phyloP scores from a whole-genome alignment of 2,888 invertebrate species.

The Synanthedon myopaeformis region DNA sequence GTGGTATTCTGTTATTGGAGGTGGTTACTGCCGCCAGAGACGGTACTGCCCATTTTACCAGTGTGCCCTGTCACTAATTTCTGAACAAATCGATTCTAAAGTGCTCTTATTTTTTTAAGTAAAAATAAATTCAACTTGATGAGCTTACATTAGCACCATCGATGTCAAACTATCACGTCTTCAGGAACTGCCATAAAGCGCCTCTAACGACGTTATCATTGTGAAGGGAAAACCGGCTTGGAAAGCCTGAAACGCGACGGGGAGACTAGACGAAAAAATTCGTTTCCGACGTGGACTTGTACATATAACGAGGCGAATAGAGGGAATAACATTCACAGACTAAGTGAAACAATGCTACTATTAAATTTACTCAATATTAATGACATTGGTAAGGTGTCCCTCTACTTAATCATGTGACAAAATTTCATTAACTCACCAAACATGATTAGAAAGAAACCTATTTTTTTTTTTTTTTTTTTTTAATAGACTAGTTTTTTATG shows the following conservation, averaged over 20 bases:
- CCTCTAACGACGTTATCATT: conserved; percentile 55
- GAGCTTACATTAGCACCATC: conserved; percentile 13
- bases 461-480: too few relatives aligned
- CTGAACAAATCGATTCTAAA: background rate
- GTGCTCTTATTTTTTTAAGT: background rate
- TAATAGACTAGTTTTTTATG: too few relatives aligned
- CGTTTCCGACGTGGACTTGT: conserved; percentile 39
- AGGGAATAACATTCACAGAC: background rate
- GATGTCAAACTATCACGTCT: conserved; percentile 34
- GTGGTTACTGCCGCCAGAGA: too few relatives aligned
- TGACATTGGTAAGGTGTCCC: too few relatives aligned
- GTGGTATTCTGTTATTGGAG: too few relatives aligned
- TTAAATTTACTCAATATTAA: too few relatives aligned
- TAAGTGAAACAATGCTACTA: too few relatives aligned
- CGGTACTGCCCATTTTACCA: too few relatives aligned
- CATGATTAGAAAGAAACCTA: too few relatives aligned
- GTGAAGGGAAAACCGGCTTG: conserved; percentile 37
- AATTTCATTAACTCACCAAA: too few relatives aligned
- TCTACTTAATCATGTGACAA: too few relatives aligned
- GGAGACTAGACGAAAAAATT: conserved; percentile 59
- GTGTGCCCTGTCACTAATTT: background rate
- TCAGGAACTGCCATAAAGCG: conserved; percentile 33
- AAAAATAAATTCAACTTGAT: background rate
- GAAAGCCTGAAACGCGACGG: conserved; percentile 45
- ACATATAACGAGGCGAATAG: conserved; percentile 11